Conservation (phyloP, 2,797 vertebrate genomes). For the Liasis olivaceus region DNA sequence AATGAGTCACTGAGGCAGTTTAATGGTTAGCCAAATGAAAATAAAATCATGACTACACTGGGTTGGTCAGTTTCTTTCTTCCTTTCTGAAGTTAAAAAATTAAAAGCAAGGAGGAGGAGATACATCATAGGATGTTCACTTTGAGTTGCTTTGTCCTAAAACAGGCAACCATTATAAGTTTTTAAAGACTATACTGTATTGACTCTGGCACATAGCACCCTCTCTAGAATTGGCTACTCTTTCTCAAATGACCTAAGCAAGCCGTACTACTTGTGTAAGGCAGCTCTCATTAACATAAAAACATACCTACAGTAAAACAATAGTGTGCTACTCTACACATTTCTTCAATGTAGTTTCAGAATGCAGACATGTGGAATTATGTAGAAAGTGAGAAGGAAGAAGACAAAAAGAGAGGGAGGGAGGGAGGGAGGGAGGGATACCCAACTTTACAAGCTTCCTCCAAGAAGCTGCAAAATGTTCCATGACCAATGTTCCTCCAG, state of each 20-base stretch:
- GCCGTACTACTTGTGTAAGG: not conserved
- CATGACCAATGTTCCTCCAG: not conserved
- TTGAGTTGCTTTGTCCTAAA: not conserved
- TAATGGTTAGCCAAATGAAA: conserved; percentile 66
- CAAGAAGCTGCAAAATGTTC: not conserved
- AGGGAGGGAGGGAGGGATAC: not conserved
- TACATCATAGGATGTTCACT: not conserved
- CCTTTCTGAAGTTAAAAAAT: not conserved
- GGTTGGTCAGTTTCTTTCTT: conserved; percentile 53
- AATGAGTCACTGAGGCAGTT: conserved; percentile 66
- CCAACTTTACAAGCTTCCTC: not conserved
- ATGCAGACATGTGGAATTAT: not conserved
- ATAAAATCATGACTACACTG: conserved; percentile 47
- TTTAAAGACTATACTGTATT: not conserved
- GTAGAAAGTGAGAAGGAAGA: not conserved
- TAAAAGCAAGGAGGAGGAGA: not conserved
- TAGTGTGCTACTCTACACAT: not conserved
- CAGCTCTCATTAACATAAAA: not conserved
- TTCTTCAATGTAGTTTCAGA: not conserved
- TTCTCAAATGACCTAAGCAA: not conserved
- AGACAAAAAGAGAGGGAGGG: not conserved
- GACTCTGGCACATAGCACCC: not conserved
- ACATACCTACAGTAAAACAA: not conserved
- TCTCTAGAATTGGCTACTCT: not conserved
- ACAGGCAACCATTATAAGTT: not conserved